Evolutionary conservation across 2,888 invertebrate species (phyloP).

Genomic region (Idaea biselata): DNA sequence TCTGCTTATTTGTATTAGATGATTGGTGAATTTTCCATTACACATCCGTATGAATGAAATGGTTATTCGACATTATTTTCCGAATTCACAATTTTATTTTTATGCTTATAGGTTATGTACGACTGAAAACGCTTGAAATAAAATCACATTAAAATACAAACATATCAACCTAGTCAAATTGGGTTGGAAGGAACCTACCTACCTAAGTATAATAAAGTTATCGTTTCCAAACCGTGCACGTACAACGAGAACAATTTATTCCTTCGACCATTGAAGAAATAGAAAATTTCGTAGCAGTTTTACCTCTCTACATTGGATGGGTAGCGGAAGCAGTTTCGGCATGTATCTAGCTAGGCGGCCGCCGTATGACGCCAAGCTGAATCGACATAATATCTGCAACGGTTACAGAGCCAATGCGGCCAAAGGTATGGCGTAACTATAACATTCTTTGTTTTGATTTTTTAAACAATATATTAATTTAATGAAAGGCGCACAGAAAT

Average conservation of each 20-base stretch:
- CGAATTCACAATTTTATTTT: no score
- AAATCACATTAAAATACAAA: constrained; percentile 31
- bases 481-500: neutral
- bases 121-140: neutral
- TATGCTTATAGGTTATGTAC: neutral
- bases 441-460: neutral
- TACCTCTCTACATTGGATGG: constrained; percentile 51
- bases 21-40: constrained; percentile 39
- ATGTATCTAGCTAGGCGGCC: constrained; percentile 46
- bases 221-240: constrained; percentile 58
- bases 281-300: constrained; percentile 62
- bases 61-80: no score
- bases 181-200: constrained; percentile 24
- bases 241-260: constrained; percentile 65
- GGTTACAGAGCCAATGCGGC: constrained; percentile 44
- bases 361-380: constrained; percentile 62
- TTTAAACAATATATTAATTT: neutral
- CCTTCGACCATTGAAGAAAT: constrained; percentile 61
- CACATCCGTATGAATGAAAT: no score
- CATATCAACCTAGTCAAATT: constrained; percentile 35
- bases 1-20: constrained; percentile 64
- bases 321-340: constrained; percentile 56
- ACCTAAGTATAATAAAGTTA: constrained; percentile 37
- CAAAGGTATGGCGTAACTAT: neutral
- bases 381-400: constrained; percentile 44